phyloP scores from a whole-genome alignment of 2,888 invertebrate genomes.

The Acheta domesticus region DNA sequence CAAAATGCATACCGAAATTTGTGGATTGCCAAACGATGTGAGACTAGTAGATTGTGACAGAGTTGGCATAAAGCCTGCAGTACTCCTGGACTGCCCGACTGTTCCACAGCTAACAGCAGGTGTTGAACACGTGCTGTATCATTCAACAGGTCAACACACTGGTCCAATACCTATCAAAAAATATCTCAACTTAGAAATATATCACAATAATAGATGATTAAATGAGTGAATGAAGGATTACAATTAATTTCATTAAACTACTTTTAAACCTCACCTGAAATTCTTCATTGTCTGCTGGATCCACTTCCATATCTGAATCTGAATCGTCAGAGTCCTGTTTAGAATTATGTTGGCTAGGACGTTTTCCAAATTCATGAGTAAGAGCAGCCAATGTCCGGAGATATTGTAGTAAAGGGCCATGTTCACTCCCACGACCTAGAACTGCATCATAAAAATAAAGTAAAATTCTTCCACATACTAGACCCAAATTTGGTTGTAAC shows the following conservation, averaged over 20 bases:
- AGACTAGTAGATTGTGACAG: slow-evolving; percentile 78
- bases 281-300: slow-evolving; percentile 25
- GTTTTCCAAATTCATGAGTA: slow-evolving; percentile 33
- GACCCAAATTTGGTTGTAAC: neutral
- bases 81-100: slow-evolving; percentile 50
- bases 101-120: slow-evolving; percentile 52
- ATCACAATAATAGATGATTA: neutral
- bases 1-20: slow-evolving; percentile 68
- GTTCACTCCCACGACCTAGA: slow-evolving; percentile 21
- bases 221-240: neutral
- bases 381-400: slow-evolving; percentile 33
- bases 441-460: slow-evolving; percentile 18
- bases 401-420: slow-evolving; percentile 31
- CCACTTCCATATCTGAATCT: slow-evolving; percentile 31
- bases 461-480: neutral
- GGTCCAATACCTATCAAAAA: slow-evolving; percentile 47
- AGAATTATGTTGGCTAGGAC: neutral
- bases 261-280: neutral
- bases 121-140: slow-evolving; percentile 58
- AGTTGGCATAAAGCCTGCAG: slow-evolving; percentile 69
- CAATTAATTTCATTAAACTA: neutral
- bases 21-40: slow-evolving; percentile 77
- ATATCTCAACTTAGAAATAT: neutral
- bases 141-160: slow-evolving; percentile 65
- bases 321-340: slow-evolving; percentile 30